Percentiles rank a stretch among this genome's conserved stretches.
These are phyloP conservation scores for Cherax destructor DNA, from an alignment of 1,140 invertebrate genomes.

Conservation along the genomic window DNA sequence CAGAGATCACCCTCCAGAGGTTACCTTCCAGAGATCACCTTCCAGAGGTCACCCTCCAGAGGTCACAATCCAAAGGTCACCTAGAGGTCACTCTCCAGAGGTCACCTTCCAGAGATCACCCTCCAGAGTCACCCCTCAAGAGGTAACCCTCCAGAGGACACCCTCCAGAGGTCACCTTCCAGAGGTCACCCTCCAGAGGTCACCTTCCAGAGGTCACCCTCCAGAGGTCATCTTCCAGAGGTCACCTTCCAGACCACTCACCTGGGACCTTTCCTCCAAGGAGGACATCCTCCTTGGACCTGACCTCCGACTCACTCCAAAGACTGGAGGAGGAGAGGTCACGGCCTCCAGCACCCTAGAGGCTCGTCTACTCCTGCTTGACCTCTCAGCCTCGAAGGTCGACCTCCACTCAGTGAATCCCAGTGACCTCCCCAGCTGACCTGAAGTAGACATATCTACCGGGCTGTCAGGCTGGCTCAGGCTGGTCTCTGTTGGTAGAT, in stretches of 20 bases:
- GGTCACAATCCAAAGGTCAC: too few species aligned
- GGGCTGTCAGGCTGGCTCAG: conserved; percentile 59
- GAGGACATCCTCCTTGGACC: conserved; percentile 69
- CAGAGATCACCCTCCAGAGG: too few species aligned
- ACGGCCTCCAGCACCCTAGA: conserved; percentile 42
- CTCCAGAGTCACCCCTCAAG: too few species aligned
- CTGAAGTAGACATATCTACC: conserved; percentile 40
- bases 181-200: too few species aligned
- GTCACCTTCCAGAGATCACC: too few species aligned
- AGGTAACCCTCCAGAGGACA: too few species aligned
- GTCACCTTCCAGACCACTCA: not conserved
- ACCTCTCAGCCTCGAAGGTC: conserved; percentile 20
- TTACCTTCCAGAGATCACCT: too few species aligned
- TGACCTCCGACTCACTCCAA: conserved; percentile 22
- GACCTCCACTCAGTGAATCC: conserved; percentile 28
- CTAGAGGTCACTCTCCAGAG: too few species aligned
- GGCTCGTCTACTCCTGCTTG: conserved; percentile 37
- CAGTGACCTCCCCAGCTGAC: conserved; percentile 12
- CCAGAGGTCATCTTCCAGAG: too few species aligned
- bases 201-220: too few species aligned
- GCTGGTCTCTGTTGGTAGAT: conserved; percentile 1
- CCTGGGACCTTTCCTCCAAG: conserved; percentile 65
- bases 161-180: too few species aligned
- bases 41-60: too few species aligned
- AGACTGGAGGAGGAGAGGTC: conserved; percentile 54